These are phyloP conservation scores for Drymodes brunneopygia DNA, from an alignment of 2,113 vertebrate species.

Conservation along the genomic window DNA sequence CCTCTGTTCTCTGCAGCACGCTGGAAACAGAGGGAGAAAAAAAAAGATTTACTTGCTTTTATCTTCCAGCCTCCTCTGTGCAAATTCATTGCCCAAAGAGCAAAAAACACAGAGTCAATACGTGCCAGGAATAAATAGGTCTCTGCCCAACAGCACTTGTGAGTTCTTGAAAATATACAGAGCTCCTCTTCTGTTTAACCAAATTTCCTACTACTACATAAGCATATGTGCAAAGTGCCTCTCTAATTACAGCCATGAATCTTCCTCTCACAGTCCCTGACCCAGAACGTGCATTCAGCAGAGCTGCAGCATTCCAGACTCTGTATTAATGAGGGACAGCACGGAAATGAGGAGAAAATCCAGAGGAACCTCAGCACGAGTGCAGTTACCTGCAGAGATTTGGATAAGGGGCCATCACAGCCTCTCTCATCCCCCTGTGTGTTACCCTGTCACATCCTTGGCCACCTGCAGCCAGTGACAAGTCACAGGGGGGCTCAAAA, in stretches of 20 bases:
- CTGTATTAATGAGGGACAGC: not conserved
- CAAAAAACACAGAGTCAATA: not conserved
- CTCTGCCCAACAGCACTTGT: not conserved
- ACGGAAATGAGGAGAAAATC: not conserved
- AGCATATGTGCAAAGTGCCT: not conserved
- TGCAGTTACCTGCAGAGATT: not conserved
- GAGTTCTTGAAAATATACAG: not conserved
- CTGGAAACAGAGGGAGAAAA: not conserved
- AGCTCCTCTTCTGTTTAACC: not conserved
- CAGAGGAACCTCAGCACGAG: not conserved
- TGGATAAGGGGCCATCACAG: not conserved
- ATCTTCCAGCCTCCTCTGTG: not conserved
- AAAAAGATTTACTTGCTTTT: not conserved
- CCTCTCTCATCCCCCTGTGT: not conserved
- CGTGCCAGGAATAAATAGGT: not conserved
- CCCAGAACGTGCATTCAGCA: not conserved
- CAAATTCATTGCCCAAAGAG: not conserved
- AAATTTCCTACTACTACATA: not conserved
- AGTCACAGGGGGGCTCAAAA: not conserved
- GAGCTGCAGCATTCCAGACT: not conserved
- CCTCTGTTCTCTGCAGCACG: not conserved
- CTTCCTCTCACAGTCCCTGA: not conserved
- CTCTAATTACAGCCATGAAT: constrained; percentile 1
- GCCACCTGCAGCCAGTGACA: not conserved
- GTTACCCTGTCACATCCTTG: not conserved